Conservation (phyloP, 2,797 vertebrate species). For the Acanthurus lineatus region DNA sequence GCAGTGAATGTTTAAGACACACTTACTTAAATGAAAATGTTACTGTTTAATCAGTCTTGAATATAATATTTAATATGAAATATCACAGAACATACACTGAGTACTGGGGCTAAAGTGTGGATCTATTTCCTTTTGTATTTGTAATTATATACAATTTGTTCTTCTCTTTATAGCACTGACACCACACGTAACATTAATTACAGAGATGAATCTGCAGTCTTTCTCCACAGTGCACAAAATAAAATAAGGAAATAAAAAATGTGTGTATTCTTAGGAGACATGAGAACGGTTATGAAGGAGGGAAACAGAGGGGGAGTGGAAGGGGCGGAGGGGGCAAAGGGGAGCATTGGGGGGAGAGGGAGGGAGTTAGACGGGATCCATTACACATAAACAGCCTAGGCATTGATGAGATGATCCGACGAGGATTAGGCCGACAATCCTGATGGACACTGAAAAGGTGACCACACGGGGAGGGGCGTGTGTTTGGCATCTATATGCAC, state of each 20-base stretch:
- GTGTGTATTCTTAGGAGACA: not conserved
- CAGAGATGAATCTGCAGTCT: not conserved
- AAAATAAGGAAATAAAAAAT: not conserved
- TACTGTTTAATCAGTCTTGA: not conserved
- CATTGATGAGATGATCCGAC: conserved; percentile 85
- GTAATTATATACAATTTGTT: not conserved
- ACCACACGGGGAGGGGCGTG: conserved; percentile 73
- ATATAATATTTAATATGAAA: not conserved
- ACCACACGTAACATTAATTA: not conserved
- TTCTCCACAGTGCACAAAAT: not conserved
- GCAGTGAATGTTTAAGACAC: not conserved
- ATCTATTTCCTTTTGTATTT: not conserved
- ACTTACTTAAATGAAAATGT: not conserved
- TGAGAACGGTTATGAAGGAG: not conserved
- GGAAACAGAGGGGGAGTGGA: conserved; percentile 6
- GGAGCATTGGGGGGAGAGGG: conserved; percentile 8
- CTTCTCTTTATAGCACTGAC: not conserved
- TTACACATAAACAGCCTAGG: conserved; percentile 84
- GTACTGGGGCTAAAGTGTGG: not conserved
- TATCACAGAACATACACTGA: not conserved
- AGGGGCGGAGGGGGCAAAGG: not conserved
- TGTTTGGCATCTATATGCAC: conserved; percentile 26
- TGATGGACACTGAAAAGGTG: conserved; percentile 86
- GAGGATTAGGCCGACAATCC: conserved; percentile 85
- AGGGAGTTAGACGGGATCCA: conserved; percentile 78